Base-by-base conservation (phyloP, 2,113 vertebrate genomes). In the Actenoides hombroni region DNA sequence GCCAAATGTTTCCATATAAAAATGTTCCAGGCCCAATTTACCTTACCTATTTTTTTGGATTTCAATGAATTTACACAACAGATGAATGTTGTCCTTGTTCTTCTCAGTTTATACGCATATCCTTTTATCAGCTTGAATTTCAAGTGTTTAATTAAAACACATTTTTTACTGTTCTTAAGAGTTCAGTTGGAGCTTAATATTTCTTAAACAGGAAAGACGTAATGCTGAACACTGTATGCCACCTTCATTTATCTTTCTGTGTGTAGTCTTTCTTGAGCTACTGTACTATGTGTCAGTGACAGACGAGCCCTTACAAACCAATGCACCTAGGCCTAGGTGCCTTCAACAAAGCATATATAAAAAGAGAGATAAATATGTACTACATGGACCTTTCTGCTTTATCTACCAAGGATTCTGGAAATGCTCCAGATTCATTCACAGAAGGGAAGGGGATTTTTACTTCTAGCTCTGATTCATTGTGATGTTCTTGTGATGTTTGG, bases 81-180 rank as follows among this genome's bases (percentile, higher is more conserved):
- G 31, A 65, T 75, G 5, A 71, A 71, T 5, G 0, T 9, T 59
- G 13, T 15, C 13, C 23, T 63, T 77, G 31, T 21, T 31, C 35
- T 51, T 51, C 46, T 11, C 17, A 49, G 29, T 42, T 51, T 48
- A 35, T 37, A 44, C 63, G 40, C 31, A 33, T 19, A 59, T 59
- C 20, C n/a, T 91, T 84, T 83, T 37, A n/a, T 71, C 5, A 8
- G 12, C 16, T 39, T 25, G 11, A 87, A 87, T 91, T 61, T 90
- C 59, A 74, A 88, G 35, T 18, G 92, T 96, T 96, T 86, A 93
- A 92, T 96, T 86, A 76, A 68, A 75, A 57, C 4, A 67, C 57
- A 26, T 68, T 86, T 86, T 49, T 87, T 78, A 51, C 61, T 68
- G 8, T 37, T 86, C 46, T 83, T 63, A 78, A 56, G 49, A 82